Evolutionary conservation across 1,140 invertebrate species (phyloP), one percentile per base, ranked within the genome.

Genomic region (Ylistrum balloti): DNA sequence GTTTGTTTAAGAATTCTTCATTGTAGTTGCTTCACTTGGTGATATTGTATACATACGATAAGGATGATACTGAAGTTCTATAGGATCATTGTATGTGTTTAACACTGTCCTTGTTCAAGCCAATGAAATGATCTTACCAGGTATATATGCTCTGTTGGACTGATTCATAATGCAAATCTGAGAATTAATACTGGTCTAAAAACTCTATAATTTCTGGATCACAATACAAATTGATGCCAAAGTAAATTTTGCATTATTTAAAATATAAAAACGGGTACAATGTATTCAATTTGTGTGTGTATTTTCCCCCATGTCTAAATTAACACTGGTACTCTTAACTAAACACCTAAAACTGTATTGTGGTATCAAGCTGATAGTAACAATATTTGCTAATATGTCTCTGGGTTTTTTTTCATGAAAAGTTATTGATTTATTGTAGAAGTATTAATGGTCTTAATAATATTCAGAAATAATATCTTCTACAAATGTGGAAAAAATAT

Each of bases 261-360:
- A 74, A 74, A 74, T 74, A 5, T 74, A 74, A 9, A 74, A n/a
- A 74, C 56, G 56, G 56, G 56, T 74, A 74, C 56, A 74, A 28
- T n/a, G n/a, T 74, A 74, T 74, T 74, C 28, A 74, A 74, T 1
- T 74, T 28, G 22, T 74, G n/a, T 74, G 56, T 74, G 56, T n/a
- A 28, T 74, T 45, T 45, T 45, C 41, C 20, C n/a, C n/a, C n/a
- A n/a, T 74, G 56, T 74, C 56, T 74, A 74, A 74, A n/a, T 74
- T 74, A 28, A 74, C 5, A 11, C 28, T 74, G 56, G 56, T 28
- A 74, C n/a, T 74, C 20, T 74, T 38, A 74, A n/a, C 0, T 1
- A 74, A 7, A 28, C 15, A 74, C 5, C 3, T 17, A 28, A 28
- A 28, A 11, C 22, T 74, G 56, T 17, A 2, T 17, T 28, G 2